These are phyloP conservation scores for Colinus virginianus DNA, from an alignment of 2,113 vertebrate species.

Conservation along the genomic window DNA sequence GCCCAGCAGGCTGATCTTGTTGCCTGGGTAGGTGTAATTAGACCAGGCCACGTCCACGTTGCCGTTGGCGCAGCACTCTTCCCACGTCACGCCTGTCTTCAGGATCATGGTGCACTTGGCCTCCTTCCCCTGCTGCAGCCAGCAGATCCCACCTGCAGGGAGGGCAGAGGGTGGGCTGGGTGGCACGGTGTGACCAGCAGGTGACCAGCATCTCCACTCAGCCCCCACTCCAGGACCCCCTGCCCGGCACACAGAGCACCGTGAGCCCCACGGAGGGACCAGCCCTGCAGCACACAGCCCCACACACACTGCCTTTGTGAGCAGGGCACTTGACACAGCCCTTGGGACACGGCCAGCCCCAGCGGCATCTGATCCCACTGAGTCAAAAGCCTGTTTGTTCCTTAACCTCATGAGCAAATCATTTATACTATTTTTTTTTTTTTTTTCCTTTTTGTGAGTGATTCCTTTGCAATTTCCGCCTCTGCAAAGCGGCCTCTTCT, in stretches of 20 bases:
- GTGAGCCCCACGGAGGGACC: neutral
- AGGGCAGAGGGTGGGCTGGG: neutral
- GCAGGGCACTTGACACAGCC: conserved; percentile 20
- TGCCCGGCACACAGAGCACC: neutral
- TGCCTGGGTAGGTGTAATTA: conserved; percentile 90
- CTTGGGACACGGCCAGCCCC: conserved; percentile 22
- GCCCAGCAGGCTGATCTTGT: conserved; percentile 93
- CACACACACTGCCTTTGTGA: neutral
- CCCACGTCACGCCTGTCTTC: conserved; percentile 87
- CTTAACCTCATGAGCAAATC: conserved; percentile 52
- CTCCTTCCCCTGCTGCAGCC: conserved; percentile 90
- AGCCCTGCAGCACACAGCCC: fast-evolving
- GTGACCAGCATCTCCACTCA: fast-evolving
- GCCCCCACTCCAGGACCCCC: neutral
- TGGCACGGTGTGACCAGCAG: fast-evolving
- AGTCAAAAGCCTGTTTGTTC: conserved; percentile 75
- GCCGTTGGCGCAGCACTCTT: conserved; percentile 90
- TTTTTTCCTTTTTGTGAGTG: conserved; percentile 19
- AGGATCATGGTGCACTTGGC: conserved; percentile 93
- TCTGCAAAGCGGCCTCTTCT: conserved; percentile 61
- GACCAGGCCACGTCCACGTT: conserved; percentile 94
- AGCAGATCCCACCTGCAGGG: conserved; percentile 91
- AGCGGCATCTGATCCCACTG: neutral
- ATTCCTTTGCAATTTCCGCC: conserved; percentile 72
- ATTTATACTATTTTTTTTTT: neutral